Conservation (phyloP, 1,140 invertebrate genomes). For the Laodelphax striatellus region DNA sequence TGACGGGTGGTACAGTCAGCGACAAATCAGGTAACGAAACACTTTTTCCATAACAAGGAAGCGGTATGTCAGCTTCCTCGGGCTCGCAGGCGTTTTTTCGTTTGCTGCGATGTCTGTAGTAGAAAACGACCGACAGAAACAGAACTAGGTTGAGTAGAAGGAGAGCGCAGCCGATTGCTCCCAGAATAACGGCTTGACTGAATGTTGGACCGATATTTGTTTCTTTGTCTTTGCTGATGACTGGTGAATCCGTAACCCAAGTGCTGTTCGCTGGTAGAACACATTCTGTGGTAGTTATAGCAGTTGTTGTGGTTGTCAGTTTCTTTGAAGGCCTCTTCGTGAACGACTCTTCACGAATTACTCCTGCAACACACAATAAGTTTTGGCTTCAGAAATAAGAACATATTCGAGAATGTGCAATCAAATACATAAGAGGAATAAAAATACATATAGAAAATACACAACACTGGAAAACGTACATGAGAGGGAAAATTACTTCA, state of each 20-base stretch:
- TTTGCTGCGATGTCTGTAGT: conserved; percentile 49
- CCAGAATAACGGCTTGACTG: conserved; percentile 63
- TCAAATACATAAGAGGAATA: too few relatives aligned
- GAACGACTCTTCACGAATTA: background rate
- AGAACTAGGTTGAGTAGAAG: conserved; percentile 76
- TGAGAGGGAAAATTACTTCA: too few relatives aligned
- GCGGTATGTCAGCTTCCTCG: conserved; percentile 23
- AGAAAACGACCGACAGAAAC: conserved; percentile 81
- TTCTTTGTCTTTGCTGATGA: too few relatives aligned
- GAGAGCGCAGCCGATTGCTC: conserved; percentile 79
- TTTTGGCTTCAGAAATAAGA: too few relatives aligned
- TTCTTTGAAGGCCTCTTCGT: background rate
- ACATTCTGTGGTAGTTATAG: background rate
- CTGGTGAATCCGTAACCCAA: too few relatives aligned
- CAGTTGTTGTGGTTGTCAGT: background rate
- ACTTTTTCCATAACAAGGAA: conserved; percentile 24
- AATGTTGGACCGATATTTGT: too few relatives aligned
- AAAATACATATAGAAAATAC: too few relatives aligned
- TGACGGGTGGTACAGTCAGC: conserved; percentile 31
- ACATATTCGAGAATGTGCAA: too few relatives aligned
- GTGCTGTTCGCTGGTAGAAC: background rate
- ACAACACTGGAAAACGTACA: too few relatives aligned
- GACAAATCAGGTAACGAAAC: conserved; percentile 1
- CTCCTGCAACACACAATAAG: background rate
- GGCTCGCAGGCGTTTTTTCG: conserved; percentile 27